These are phyloP conservation scores for Macrotus californicus DNA, from an alignment of 2,113 vertebrate genomes.

Conservation along the genomic window DNA sequence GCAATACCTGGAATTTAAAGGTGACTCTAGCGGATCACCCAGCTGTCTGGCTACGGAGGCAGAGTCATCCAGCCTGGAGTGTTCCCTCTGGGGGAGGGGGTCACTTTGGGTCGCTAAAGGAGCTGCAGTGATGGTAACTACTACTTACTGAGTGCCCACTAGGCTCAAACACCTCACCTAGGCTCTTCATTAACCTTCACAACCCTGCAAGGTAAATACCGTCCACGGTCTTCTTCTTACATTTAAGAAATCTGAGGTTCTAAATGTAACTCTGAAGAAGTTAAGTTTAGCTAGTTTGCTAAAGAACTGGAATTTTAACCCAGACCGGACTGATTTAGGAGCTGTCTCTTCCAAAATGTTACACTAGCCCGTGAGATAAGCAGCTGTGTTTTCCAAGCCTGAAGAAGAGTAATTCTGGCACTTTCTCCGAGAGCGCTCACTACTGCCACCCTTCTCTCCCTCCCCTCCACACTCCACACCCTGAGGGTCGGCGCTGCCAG, in stretches of 20 bases:
- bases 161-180: background rate
- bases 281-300: background rate
- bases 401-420: background rate
- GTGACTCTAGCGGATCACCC: background rate
- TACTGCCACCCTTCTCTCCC: background rate
- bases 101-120: background rate
- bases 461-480: background rate
- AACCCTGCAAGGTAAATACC: background rate
- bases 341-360: background rate
- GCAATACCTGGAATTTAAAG: background rate
- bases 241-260: background rate
- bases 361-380: background rate
- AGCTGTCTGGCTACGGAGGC: background rate
- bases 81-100: too few relatives aligned
- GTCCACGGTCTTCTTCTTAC: background rate
- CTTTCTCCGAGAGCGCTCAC: background rate
- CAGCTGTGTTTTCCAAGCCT: background rate
- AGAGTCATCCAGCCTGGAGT: background rate
- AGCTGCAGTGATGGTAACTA: background rate
- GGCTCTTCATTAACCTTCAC: background rate
- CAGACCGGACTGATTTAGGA: background rate
- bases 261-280: too few relatives aligned
- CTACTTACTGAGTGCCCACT: background rate
- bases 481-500: background rate
- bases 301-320: background rate